phyloP scores from a whole-genome alignment of 2,113 vertebrate genomes.

The Puffinus mauretanicus region DNA sequence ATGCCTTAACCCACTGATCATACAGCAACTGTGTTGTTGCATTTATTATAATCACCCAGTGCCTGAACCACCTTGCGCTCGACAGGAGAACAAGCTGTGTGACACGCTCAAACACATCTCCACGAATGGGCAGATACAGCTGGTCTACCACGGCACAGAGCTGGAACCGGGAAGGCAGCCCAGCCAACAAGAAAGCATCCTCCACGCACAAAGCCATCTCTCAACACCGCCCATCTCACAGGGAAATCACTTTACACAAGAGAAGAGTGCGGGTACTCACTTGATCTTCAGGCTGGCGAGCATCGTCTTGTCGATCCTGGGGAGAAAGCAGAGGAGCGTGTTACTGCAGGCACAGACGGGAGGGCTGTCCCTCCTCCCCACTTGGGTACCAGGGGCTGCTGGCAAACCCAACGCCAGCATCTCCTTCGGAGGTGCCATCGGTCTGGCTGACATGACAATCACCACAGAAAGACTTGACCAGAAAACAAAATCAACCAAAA shows the following conservation, averaged over 20 bases:
- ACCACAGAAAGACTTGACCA: background rate
- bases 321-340: constrained; percentile 37
- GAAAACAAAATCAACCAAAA: background rate
- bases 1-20: background rate
- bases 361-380: background rate
- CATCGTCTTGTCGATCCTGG: constrained; percentile 84
- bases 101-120: fast-evolving
- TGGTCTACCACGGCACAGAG: background rate
- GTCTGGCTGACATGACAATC: fast-evolving
- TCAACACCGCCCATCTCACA: fast-evolving
- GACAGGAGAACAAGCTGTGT: background rate
- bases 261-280: constrained; percentile 65
- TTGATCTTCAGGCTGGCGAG: constrained; percentile 81
- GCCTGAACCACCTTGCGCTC: background rate
- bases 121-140: fast-evolving
- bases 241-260: fast-evolving
- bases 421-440: background rate
- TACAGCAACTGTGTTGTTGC: fast-evolving
- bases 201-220: background rate
- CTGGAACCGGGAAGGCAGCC: background rate
- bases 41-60: fast-evolving
- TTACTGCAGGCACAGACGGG: background rate
- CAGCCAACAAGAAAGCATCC: background rate
- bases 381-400: background rate
- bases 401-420: background rate